phyloP scores from a whole-genome alignment of 2,113 vertebrate genomes.

The Edolisoma coerulescens region DNA sequence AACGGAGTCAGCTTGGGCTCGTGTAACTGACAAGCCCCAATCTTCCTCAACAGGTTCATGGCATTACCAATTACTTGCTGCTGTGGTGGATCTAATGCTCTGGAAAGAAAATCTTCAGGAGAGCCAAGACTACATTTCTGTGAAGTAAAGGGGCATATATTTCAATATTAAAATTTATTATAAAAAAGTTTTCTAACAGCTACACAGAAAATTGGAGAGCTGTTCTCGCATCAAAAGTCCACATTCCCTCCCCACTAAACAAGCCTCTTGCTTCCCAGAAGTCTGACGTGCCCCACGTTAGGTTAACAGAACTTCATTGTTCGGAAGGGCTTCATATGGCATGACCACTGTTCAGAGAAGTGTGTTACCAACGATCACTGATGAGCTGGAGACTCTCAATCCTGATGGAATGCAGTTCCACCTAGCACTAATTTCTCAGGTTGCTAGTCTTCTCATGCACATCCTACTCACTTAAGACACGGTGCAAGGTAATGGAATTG shows the following conservation, averaged over 20 bases:
- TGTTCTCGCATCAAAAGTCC: neutral
- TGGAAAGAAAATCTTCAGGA: conserved; percentile 91
- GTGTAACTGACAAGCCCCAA: conserved; percentile 86
- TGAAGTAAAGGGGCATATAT: neutral
- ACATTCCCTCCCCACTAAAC: neutral
- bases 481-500: neutral
- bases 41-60: conserved; percentile 87
- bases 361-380: neutral
- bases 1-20: conserved; percentile 85
- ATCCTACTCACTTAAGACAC: neutral
- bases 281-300: rapidly evolving
- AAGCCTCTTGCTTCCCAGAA: neutral
- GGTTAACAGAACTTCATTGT: neutral
- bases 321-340: neutral
- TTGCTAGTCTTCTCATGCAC: neutral
- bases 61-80: conserved; percentile 93
- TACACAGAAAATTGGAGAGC: neutral
- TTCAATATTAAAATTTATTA: neutral
- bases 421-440: neutral
- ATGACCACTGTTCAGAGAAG: neutral
- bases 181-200: neutral
- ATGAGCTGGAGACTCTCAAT: neutral
- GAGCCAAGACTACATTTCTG: conserved; percentile 95
- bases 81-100: conserved; percentile 89
- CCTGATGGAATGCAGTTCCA: neutral